These are phyloP conservation scores for Dendrolimus houi DNA, from an alignment of 2,888 invertebrate species.

Conservation along the genomic window DNA sequence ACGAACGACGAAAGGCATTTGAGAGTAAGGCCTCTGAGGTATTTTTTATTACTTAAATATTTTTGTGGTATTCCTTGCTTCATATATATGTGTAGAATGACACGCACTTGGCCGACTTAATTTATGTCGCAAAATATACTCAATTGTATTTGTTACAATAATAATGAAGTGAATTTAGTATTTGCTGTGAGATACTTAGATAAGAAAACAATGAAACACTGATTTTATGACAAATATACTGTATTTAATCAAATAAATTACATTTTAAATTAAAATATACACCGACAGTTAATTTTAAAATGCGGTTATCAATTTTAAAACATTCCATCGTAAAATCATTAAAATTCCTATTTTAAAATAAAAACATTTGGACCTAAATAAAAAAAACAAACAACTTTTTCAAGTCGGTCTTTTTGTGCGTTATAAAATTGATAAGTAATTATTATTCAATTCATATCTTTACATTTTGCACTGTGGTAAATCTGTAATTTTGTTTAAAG, in stretches of 20 bases:
- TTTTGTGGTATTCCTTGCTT: no score
- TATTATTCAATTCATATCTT: not conserved
- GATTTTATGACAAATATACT: constrained; percentile 66
- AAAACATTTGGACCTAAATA: constrained; percentile 13
- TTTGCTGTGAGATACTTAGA: not conserved
- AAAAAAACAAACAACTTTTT: constrained; percentile 1
- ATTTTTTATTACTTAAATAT: no score
- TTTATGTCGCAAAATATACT: no score
- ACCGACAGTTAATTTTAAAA: constrained; percentile 48
- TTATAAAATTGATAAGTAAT: constrained; percentile 13
- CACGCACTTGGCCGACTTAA: no score
- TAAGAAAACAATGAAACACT: constrained; percentile 11
- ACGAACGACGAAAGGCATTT: no score
- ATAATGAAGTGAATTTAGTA: constrained; percentile 5
- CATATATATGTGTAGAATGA: no score
- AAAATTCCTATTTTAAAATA: constrained; percentile 20
- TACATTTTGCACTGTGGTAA: not conserved
- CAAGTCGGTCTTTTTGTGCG: constrained; percentile 41
- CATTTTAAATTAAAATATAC: constrained; percentile 58
- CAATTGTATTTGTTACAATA: not conserved
- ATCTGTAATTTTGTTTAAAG: not conserved
- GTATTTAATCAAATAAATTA: constrained; percentile 72
- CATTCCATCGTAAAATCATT: constrained; percentile 30
- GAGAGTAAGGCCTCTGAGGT: no score
- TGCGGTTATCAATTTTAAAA: constrained; percentile 35